A percentile compares a stretch with the other conserved stretches of the same genome.
Conservation (phyloP, 2,113 vertebrate genomes). For the Otus sunia region DNA sequence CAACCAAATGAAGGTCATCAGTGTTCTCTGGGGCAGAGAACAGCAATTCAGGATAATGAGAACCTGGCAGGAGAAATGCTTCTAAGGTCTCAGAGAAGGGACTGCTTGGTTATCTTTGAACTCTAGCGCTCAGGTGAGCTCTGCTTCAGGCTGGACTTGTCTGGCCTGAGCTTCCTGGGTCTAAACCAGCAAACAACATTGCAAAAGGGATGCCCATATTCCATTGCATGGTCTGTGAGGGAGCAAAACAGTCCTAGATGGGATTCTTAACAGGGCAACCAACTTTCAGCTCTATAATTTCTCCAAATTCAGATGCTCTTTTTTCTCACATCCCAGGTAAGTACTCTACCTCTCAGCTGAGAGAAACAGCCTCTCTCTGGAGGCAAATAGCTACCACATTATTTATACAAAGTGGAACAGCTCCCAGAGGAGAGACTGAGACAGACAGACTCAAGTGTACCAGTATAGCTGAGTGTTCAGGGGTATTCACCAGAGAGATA, state of each 20-base stretch:
- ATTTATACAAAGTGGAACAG: conserved; percentile 43
- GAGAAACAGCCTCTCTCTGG: neutral
- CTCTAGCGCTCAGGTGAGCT: neutral
- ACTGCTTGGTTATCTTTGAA: neutral
- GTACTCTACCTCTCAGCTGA: neutral
- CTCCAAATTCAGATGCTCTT: neutral
- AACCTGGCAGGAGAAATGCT: neutral
- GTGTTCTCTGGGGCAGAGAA: neutral
- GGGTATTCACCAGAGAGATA: neutral
- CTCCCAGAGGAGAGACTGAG: neutral
- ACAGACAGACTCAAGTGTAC: neutral
- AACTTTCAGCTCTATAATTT: neutral
- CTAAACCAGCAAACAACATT: neutral
- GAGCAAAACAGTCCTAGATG: neutral
- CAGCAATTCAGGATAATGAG: neutral
- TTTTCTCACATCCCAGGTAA: neutral
- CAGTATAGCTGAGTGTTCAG: neutral
- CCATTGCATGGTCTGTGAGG: neutral
- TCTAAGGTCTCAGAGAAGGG: neutral
- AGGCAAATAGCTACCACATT: neutral
- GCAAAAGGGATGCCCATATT: neutral
- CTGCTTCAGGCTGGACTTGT: neutral
- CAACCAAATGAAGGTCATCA: neutral
- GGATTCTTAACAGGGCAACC: neutral
- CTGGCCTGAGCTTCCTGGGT: neutral